Evolutionary conservation across 2,888 invertebrate genomes (phyloP).

Genomic region (Zhengitettix transpicula): DNA sequence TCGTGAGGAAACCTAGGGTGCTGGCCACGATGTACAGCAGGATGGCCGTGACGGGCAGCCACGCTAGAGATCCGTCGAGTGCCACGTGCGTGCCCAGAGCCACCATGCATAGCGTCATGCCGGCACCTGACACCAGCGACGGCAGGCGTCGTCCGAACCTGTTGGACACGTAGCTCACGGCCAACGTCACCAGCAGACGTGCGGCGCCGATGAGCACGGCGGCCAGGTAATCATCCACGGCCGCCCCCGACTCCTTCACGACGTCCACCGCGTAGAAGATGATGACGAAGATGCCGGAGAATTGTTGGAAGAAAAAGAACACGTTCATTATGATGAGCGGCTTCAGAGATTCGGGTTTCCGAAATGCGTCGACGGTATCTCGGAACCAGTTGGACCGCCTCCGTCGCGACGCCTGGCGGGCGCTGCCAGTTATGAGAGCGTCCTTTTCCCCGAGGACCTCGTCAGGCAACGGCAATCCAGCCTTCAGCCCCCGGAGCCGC

Average conservation of each 20-base stretch:
- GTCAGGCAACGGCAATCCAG: background rate
- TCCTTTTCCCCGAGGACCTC: background rate
- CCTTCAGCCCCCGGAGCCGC: conserved; percentile 22
- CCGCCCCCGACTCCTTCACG: conserved; percentile 28
- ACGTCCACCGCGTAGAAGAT: conserved; percentile 39
- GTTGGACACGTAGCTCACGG: conserved; percentile 31
- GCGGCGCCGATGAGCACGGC: conserved; percentile 34
- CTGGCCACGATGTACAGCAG: conserved; percentile 32
- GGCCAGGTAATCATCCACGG: conserved; percentile 29
- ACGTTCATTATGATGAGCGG: conserved; percentile 31
- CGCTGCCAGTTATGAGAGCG: background rate
- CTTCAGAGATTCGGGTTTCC: conserved; percentile 25
- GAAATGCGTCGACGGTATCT: background rate
- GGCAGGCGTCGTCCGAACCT: conserved; percentile 38
- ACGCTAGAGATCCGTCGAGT: conserved; percentile 14
- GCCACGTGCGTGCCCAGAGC: conserved; percentile 22
- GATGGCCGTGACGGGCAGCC: conserved; percentile 28
- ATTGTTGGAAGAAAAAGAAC: conserved; percentile 40
- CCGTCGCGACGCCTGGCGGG: background rate
- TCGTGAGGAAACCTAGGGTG: conserved; percentile 34
- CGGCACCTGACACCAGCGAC: conserved; percentile 37
- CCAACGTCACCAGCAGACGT: conserved; percentile 27
- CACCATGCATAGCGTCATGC: conserved; percentile 36
- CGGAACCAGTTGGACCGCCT: background rate
- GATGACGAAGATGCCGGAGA: conserved; percentile 35